Conservation (phyloP, 2,888 invertebrate genomes). For the Agrotis clavis region DNA sequence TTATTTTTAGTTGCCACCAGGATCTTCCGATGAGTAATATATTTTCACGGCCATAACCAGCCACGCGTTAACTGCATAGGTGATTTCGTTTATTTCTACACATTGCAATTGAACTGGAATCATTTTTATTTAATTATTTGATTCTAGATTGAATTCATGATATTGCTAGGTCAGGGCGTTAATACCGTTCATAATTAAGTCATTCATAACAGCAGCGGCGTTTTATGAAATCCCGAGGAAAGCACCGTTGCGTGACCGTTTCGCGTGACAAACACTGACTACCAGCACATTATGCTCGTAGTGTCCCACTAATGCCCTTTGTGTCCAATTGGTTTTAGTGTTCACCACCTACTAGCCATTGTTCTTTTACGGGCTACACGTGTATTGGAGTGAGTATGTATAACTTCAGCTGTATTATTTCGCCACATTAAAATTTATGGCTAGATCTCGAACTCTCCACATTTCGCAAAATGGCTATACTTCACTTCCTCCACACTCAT, state of each 20-base stretch:
- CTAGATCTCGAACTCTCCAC: conserved; percentile 51
- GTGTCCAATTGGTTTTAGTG: conserved; percentile 77
- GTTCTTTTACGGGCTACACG: conserved; percentile 65
- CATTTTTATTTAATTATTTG: conserved; percentile 22
- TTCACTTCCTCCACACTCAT: conserved; percentile 56
- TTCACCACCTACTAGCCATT: conserved; percentile 67
- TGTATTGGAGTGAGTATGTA: conserved; percentile 51
- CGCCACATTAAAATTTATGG: conserved; percentile 52
- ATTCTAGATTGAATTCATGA: conserved; percentile 32
- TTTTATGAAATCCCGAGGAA: conserved; percentile 79
- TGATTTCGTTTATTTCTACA: conserved; percentile 41
- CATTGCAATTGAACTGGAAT: conserved; percentile 11
- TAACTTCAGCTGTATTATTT: conserved; percentile 48
- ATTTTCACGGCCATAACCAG: conserved; percentile 49
- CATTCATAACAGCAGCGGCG: conserved; percentile 74
- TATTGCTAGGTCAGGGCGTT: conserved; percentile 42
- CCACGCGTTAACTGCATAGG: conserved; percentile 48
- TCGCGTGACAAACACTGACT: conserved; percentile 82
- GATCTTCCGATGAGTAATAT: conserved; percentile 61
- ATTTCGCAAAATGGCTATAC: conserved; percentile 55
- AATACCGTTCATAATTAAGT: conserved; percentile 69
- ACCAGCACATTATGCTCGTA: conserved; percentile 73
- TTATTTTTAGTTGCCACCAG: conserved; percentile 59
- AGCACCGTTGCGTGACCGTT: conserved; percentile 83
- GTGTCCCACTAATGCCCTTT: conserved; percentile 81